A percentile compares a stretch with the other conserved stretches of the same genome.
Conservation (phyloP, 2,797 vertebrate species). For the Epinephelus malabaricus region DNA sequence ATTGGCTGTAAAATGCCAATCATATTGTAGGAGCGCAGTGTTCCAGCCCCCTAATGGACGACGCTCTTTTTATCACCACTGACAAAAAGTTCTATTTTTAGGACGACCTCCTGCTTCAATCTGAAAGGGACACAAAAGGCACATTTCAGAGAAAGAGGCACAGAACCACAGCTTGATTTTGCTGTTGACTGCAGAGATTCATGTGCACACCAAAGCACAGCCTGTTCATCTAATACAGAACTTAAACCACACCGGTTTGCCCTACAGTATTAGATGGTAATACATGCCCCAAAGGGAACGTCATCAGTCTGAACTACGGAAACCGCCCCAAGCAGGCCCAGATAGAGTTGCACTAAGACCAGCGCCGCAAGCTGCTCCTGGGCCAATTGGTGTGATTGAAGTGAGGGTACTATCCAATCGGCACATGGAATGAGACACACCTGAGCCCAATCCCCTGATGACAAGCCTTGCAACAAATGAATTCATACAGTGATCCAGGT, state of each 20-base stretch:
- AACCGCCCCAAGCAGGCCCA: neutral
- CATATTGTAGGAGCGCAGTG: neutral
- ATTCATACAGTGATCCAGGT: constrained; percentile 17
- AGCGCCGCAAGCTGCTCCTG: neutral
- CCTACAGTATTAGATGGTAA: neutral
- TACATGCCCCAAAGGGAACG: constrained; percentile 2
- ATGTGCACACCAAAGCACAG: neutral
- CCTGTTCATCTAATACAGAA: constrained; percentile 2
- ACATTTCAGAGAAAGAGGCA: neutral
- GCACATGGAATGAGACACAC: constrained; percentile 24
- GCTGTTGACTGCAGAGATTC: neutral
- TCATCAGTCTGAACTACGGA: constrained; percentile 9
- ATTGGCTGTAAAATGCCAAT: constrained; percentile 34
- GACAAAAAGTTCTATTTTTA: constrained; percentile 35
- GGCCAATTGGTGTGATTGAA: constrained; percentile 19
- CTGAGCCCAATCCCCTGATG: constrained; percentile 40
- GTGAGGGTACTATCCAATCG: constrained; percentile 22
- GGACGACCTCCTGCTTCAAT: constrained; percentile 6
- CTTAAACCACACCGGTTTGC: constrained; percentile 8
- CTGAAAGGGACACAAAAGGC: constrained; percentile 19
- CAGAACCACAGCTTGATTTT: constrained; percentile 19
- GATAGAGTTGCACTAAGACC: neutral
- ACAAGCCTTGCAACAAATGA: constrained; percentile 23
- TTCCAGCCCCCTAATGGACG: constrained; percentile 9
- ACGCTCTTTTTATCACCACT: constrained; percentile 15